Conservation (phyloP, 2,888 invertebrate species). For the Diaperis boleti region DNA sequence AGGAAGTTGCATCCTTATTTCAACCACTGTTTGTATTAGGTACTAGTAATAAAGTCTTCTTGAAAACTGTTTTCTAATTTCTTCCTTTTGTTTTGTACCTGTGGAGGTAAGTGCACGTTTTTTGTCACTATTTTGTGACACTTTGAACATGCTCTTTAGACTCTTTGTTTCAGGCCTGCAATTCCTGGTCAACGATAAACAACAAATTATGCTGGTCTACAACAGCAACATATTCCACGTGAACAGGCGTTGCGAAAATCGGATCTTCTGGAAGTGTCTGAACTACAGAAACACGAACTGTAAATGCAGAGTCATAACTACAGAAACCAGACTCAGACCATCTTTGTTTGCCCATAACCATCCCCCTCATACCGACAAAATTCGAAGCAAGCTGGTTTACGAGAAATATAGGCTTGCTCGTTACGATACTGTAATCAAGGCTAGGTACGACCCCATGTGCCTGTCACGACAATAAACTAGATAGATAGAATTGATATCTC, state of each 20-base stretch:
- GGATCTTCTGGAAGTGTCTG: conserved; percentile 38
- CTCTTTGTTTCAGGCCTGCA: not conserved
- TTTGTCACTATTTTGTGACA: too few relatives aligned
- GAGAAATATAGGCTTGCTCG: too few relatives aligned
- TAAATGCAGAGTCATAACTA: conserved; percentile 19
- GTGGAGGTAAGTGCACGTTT: too few relatives aligned
- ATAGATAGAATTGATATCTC: too few relatives aligned
- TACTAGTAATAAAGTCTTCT: not conserved
- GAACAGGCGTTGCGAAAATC: conserved; percentile 13
- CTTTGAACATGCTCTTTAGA: too few relatives aligned
- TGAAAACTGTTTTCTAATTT: not conserved
- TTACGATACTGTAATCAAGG: too few relatives aligned
- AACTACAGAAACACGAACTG: conserved; percentile 18
- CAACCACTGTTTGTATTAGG: not conserved
- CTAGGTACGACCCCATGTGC: too few relatives aligned
- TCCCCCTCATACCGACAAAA: too few relatives aligned
- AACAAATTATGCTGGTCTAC: not conserved
- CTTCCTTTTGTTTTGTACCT: too few relatives aligned
- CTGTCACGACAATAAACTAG: too few relatives aligned
- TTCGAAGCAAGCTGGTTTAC: too few relatives aligned
- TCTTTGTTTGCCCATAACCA: not conserved
- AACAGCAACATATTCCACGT: not conserved
- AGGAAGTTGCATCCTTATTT: not conserved
- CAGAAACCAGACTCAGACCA: conserved; percentile 25
- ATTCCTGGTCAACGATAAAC: not conserved